Percentiles rank a stretch among this genome's conserved stretches.
phyloP scores from a whole-genome alignment of 2,888 invertebrate genomes.

The Trilocha varians region DNA sequence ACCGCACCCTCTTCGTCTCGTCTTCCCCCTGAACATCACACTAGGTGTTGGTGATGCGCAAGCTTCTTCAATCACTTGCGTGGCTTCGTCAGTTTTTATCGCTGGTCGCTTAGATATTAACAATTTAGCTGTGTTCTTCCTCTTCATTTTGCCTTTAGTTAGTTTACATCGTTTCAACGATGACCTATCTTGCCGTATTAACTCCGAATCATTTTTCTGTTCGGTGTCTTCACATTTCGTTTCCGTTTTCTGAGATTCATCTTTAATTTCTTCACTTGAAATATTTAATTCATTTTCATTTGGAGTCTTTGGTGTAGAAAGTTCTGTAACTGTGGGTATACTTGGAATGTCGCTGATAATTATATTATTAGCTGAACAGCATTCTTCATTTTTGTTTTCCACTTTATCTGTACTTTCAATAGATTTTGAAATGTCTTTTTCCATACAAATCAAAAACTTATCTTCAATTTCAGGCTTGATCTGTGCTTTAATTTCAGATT shows the following conservation, averaged over 20 bases:
- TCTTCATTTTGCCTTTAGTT: constrained; percentile 41
- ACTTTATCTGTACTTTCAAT: constrained; percentile 16
- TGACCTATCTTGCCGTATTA: constrained; percentile 9
- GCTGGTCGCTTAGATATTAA: constrained; percentile 57
- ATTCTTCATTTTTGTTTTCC: constrained; percentile 8
- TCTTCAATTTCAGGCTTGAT: constrained; percentile 23
- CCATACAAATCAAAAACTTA: constrained; percentile 16
- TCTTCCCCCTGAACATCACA: constrained; percentile 16
- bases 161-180: constrained; percentile 40
- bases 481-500: constrained; percentile 34
- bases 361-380: not conserved
- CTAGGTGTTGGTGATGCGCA: constrained; percentile 34
- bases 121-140: constrained; percentile 54
- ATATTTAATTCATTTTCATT: not conserved
- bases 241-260: constrained; percentile 17
- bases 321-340: not conserved
- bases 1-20: constrained; percentile 27
- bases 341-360: not conserved
- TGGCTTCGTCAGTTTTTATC: constrained; percentile 56
- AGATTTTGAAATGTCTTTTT: constrained; percentile 13
- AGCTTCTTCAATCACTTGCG: constrained; percentile 48
- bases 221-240: constrained; percentile 13
- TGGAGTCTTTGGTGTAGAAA: not conserved
- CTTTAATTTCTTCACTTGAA: constrained; percentile 1
- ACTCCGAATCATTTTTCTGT: constrained; percentile 14